phyloP scores from a whole-genome alignment of 2,113 vertebrate species.

The Recurvirostra avosetta region DNA sequence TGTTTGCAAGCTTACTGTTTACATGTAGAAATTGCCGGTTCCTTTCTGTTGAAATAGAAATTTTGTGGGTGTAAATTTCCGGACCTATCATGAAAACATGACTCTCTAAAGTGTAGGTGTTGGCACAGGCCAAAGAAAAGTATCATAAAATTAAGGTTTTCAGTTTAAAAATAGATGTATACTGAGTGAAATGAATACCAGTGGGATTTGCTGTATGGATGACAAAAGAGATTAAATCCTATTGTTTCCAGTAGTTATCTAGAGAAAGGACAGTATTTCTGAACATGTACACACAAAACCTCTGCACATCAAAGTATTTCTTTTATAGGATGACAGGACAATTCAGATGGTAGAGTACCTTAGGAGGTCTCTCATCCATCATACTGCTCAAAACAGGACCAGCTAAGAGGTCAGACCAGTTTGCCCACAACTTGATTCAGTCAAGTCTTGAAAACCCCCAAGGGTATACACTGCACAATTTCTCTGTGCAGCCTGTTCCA shows the following conservation, averaged over 20 bases:
- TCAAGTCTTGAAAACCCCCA: not conserved
- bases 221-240: not conserved
- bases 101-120: not conserved
- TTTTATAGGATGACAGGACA: not conserved
- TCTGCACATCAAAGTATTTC: not conserved
- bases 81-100: not conserved
- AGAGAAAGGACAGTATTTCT: not conserved
- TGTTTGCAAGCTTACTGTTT: not conserved
- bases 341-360: not conserved
- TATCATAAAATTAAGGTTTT: not conserved
- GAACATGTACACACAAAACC: not conserved
- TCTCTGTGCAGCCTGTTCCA: not conserved
- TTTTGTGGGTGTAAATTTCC: not conserved
- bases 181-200: not conserved
- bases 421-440: not conserved
- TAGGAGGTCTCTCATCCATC: not conserved
- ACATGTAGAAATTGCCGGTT: not conserved
- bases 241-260: not conserved
- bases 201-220: not conserved
- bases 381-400: not conserved
- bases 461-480: not conserved
- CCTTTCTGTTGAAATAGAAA: not conserved
- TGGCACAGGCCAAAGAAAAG: not conserved
- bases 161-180: not conserved
- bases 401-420: not conserved